Base-by-base conservation (phyloP, 2,113 vertebrate species). In the Polypterus bichir region DNA sequence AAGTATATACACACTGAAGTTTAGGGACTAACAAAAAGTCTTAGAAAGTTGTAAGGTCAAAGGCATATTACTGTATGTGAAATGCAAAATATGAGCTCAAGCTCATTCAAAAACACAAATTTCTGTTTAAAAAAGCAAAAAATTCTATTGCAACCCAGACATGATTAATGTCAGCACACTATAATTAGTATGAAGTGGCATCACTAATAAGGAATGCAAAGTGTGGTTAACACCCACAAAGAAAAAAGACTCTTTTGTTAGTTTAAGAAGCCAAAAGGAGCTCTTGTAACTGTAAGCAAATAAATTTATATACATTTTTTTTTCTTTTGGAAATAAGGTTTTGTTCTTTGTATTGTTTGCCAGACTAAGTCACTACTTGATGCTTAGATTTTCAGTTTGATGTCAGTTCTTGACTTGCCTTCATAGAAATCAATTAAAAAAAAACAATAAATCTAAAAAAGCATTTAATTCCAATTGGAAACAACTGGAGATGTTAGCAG, bases 171-270 rank as follows among this genome's bases (percentile, higher is more conserved):
- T 80, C 74, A 80, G 70, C 75, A 75, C 66, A 60, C 57, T 73
- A 60, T 76, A 81, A 82, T 82, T 83, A 86, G 76, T 66, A 66
- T 6, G 66, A 61, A 65, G 51, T 76, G 69, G 65, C 75, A 72
- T 76, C 77, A 82, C 78, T 81, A 70, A 70, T 76, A 73, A 81
- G 70, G 74, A 84, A 75, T 73, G 67, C 53, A 64, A 62, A 72
- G 1, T 68, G 51, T 64, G 67, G 63, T 70, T 70, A 73, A 72
- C 47, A 67, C 64, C n/a, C 57, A 64, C 0, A 0, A 45, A 54
- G 62, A 4, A n/a, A 64, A 66, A 66, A 66, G 56, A 54, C 62
- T 61, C 61, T 52, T 59, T 61, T 63, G 60, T 66, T 73, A 61
- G 66, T 62, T 74, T 27, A 49, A 70, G 68, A 78, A 76, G 71